Conservation (phyloP, 2,113 vertebrate species). For the Okapia johnstoni region DNA sequence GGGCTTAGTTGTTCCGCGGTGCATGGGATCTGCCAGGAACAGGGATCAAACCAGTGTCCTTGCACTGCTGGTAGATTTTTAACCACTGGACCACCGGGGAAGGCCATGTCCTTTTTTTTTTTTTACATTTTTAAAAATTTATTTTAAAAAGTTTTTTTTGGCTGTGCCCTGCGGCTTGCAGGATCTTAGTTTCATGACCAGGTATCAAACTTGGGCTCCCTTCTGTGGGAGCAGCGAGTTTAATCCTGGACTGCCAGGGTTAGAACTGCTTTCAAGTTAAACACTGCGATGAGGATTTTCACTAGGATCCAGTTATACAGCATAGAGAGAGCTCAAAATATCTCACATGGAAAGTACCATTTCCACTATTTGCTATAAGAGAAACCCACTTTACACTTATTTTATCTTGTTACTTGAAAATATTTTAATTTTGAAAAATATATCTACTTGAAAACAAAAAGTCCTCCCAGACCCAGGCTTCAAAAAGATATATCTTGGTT, state of each 20-base stretch:
- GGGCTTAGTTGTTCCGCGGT: neutral
- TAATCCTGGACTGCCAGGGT: neutral
- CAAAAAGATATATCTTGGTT: neutral
- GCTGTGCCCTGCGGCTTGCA: neutral
- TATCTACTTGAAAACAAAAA: conserved; percentile 15
- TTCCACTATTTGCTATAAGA: neutral
- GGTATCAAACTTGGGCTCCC: neutral
- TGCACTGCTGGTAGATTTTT: neutral
- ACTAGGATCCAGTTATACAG: neutral
- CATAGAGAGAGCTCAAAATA: neutral
- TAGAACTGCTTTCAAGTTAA: neutral
- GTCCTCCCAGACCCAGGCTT: neutral
- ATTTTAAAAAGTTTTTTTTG: neutral
- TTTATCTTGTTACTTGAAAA: neutral
- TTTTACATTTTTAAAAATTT: rapidly evolving
- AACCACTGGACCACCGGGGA: neutral
- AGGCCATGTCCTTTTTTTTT: neutral
- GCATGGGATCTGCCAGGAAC: neutral
- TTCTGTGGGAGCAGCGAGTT: neutral
- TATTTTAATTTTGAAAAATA: neutral
- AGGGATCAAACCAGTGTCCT: neutral
- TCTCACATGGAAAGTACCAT: neutral
- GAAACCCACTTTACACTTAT: neutral
- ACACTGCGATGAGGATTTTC: neutral
- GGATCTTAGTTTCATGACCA: neutral